Percentiles rank a stretch among this genome's conserved stretches.
phyloP scores from a whole-genome alignment of 2,113 vertebrate species.

The Heterocephalus glaber region DNA sequence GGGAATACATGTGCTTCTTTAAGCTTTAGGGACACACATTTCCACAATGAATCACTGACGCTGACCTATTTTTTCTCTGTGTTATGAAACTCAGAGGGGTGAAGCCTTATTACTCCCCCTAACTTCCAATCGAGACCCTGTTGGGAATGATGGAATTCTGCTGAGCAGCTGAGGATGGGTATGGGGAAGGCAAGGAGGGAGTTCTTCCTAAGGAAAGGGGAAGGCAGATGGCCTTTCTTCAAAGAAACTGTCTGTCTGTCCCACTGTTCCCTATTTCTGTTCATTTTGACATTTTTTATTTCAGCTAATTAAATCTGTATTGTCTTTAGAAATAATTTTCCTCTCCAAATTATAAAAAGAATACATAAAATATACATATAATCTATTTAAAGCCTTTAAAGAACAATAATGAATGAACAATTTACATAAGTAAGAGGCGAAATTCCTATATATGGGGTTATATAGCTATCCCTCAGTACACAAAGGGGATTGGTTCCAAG shows the following conservation, averaged over 20 bases:
- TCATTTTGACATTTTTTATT: neutral
- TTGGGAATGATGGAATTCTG: neutral
- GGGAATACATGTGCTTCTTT: neutral
- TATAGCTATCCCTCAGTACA: too few species aligned
- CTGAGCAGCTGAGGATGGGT: neutral
- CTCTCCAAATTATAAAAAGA: slow-evolving; percentile 23
- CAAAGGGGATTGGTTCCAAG: neutral
- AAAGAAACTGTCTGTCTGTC: neutral
- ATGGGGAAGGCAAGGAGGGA: fast-evolving
- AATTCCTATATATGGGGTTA: neutral
- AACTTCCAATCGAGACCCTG: neutral
- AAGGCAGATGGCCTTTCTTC: neutral
- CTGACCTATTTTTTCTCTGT: neutral
- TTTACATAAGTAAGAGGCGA: neutral
- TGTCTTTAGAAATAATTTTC: neutral
- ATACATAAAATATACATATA: neutral
- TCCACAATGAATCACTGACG: neutral
- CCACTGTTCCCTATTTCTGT: neutral
- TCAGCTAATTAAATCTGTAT: slow-evolving; percentile 5
- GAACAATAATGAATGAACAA: neutral
- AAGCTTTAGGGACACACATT: neutral
- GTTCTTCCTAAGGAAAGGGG: neutral
- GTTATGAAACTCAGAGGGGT: neutral
- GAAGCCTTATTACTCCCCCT: neutral
- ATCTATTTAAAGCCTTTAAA: neutral